phyloP scores from a whole-genome alignment of 2,797 vertebrate species.

The Acanthurus leucopareius region DNA sequence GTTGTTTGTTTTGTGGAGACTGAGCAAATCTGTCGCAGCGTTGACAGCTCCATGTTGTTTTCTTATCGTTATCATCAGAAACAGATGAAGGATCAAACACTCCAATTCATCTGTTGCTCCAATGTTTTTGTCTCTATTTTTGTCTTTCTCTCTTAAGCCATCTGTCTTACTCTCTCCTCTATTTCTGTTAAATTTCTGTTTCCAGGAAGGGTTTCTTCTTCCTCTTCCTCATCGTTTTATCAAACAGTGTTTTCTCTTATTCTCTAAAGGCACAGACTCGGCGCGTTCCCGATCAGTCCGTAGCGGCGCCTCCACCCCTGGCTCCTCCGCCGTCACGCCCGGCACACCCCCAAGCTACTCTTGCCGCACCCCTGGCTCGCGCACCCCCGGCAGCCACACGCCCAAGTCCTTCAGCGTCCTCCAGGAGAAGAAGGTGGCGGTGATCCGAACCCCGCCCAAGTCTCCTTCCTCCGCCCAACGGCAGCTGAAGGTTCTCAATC shows the following conservation, averaged over 20 bases:
- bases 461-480: slow-evolving; percentile 92
- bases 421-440: slow-evolving; percentile 95
- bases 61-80: slow-evolving; percentile 20
- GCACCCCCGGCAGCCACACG: slow-evolving; percentile 92
- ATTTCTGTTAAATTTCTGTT: not conserved
- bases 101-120: slow-evolving; percentile 9
- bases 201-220: not conserved
- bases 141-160: not conserved
- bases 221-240: not conserved
- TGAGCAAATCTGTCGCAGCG: not conserved
- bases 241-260: not conserved
- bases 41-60: slow-evolving; percentile 9
- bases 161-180: not conserved
- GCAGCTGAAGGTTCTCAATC: slow-evolving; percentile 94
- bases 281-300: slow-evolving; percentile 92
- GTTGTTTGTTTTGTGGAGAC: slow-evolving; percentile 52
- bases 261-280: slow-evolving; percentile 89
- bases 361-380: slow-evolving; percentile 94
- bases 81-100: slow-evolving; percentile 13
- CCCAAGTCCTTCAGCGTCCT: slow-evolving; percentile 94
- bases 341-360: slow-evolving; percentile 94
- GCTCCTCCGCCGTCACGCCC: slow-evolving; percentile 94
- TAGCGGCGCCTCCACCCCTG: slow-evolving; percentile 94
- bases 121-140: not conserved
- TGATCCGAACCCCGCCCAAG: slow-evolving; percentile 96